Conservation (phyloP, 2,797 vertebrate genomes). For the Fratercula arctica region DNA sequence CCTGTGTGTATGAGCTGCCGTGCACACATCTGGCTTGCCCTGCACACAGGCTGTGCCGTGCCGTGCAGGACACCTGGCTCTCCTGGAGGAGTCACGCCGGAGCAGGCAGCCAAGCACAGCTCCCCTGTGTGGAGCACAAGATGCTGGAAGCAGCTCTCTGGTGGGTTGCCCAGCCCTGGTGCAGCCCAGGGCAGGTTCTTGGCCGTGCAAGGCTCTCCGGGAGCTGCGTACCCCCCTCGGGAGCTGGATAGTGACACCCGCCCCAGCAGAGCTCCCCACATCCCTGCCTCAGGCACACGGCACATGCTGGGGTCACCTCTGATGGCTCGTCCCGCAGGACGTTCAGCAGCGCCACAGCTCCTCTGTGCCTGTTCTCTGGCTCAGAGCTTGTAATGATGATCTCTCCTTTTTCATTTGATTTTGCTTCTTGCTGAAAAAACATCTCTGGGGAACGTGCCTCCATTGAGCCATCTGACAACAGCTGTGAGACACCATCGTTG, state of each 20-base stretch:
- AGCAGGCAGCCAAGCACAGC: background rate
- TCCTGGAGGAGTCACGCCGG: background rate
- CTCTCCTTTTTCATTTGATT: background rate
- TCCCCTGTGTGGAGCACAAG: rapidly evolving
- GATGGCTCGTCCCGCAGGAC: rapidly evolving
- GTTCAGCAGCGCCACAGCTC: rapidly evolving
- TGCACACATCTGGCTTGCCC: background rate
- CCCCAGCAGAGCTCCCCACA: background rate
- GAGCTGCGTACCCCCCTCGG: no score
- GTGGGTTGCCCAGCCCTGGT: no score
- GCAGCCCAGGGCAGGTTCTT: no score
- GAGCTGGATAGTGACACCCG: background rate
- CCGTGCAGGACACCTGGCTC: background rate
- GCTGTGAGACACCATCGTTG: background rate
- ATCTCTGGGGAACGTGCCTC: background rate
- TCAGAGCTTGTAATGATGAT: background rate
- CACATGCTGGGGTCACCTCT: rapidly evolving
- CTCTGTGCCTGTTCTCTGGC: background rate
- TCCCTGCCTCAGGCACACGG: rapidly evolving
- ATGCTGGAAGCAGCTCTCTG: no score
- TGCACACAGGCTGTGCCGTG: background rate
- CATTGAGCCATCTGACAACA: background rate
- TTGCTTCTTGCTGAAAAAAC: background rate
- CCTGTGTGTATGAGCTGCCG: background rate
- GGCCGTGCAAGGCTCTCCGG: no score